Base-by-base conservation (phyloP, 2,888 invertebrate genomes). In the Capitulum mitella region DNA sequence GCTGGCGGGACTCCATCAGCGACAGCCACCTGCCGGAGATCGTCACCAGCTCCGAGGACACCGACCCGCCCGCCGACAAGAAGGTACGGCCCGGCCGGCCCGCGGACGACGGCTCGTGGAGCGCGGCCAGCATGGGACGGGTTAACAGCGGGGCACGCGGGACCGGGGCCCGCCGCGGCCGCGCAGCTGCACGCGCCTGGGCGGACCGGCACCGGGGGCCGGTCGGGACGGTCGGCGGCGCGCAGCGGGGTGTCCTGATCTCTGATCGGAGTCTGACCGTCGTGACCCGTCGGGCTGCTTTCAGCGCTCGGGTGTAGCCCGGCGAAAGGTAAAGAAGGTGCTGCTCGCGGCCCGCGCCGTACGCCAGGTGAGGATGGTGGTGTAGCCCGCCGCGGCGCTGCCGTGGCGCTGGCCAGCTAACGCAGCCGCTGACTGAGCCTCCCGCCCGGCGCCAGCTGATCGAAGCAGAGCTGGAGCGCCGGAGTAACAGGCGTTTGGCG, bases 1-100 rank as follows among this genome's bases (percentile, higher is more conserved):
- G 77, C 77, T 58, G 43, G 80, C 77, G 74, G 29, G 54, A 78
- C 32, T 79, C 80, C 78, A 77, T 74, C 70, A 75, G 74, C 64
- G 19, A 78, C 77, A 46, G 64, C 78, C 10, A 79, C 64, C 70
- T 37, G 37, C 54, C 51, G 76, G 29, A 81, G 74, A 48, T 51
- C 22, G 58, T 64, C 34, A 74, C 79, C 77, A 43, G 61, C 46
- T 77, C 74, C 64, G 74, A 80, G 43, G 79, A 79, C 43, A 78
- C 78, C 29, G 74, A 58, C 22, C 46, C 70, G 37, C 54, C 80
- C 19, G 74, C 75, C 22, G 80, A 79, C 34, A 78, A 78, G 22
- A 70, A 78, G 40, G 78, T 78, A 26, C 58, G 58, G 29, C n/a
- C n/a, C n/a, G 10, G 29, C n/a, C 54, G 54, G 54, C 12, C 54